Evolutionary conservation across 30 jellyfish, hydroid and myxozoan species (phyloP).

Genomic region (Sanderia malayensis): DNA sequence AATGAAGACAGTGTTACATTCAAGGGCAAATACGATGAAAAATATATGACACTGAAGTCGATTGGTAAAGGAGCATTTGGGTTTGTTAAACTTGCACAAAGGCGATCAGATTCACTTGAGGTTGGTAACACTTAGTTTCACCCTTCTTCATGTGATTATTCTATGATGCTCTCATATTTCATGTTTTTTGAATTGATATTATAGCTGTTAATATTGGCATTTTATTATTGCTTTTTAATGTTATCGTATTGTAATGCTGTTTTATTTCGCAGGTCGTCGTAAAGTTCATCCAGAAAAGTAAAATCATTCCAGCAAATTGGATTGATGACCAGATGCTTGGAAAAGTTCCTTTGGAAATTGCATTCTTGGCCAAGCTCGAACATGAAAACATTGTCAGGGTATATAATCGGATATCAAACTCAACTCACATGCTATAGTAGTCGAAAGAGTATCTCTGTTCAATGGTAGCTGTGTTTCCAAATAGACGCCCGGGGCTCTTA

Average conservation of each 20-base stretch:
- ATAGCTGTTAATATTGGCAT: no score
- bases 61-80: conserved; percentile 99
- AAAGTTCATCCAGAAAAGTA: conserved; percentile 76
- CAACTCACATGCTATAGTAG: not conserved
- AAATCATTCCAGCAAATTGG: conserved; percentile 78
- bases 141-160: no score
- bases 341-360: conserved; percentile 70
- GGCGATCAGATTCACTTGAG: conserved; percentile 74
- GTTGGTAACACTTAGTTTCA: no score
- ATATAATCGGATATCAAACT: not conserved
- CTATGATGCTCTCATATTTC: no score
- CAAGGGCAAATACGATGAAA: conserved; percentile 65
- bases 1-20: conserved; percentile 33
- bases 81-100: conserved; percentile 82
- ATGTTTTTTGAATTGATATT: no score
- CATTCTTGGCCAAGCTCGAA: conserved; percentile 50
- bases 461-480: not conserved
- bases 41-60: conserved; percentile 62
- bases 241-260: no score
- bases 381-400: conserved; percentile 92
- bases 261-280: conserved; percentile 83
- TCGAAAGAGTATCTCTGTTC: not conserved
- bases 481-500: not conserved
- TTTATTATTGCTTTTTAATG: no score
- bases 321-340: conserved; percentile 79